A percentile compares a stretch with the other conserved stretches of the same genome.
Conservation (phyloP, 2,888 invertebrate genomes). For the Pseudococcus viburni region DNA sequence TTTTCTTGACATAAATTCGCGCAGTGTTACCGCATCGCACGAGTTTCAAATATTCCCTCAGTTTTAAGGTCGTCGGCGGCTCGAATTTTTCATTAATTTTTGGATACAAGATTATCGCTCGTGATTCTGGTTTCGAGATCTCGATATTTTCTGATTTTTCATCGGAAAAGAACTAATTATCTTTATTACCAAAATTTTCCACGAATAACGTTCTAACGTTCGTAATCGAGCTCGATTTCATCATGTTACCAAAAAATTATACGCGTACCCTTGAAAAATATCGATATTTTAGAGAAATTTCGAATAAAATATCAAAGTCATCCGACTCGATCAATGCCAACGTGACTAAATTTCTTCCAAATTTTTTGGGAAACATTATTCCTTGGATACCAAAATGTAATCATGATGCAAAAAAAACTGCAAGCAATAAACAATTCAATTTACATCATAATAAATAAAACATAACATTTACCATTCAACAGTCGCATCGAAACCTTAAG, state of each 20-base stretch:
- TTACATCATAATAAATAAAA: not conserved
- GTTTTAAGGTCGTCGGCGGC: conserved; percentile 6
- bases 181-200: not conserved
- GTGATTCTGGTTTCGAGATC: not conserved
- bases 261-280: not conserved
- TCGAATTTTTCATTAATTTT: not conserved
- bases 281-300: not conserved
- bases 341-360: not conserved
- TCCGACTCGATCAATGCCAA: not conserved
- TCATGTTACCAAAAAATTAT: too few relatives aligned
- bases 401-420: conserved; percentile 4
- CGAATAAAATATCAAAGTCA: not conserved
- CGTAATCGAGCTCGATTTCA: not conserved
- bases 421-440: conserved; percentile 15
- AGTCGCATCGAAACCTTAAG: not conserved
- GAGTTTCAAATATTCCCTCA: conserved; percentile 17
- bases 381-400: not conserved
- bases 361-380: not conserved
- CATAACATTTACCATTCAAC: not conserved
- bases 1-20: conserved; percentile 44
- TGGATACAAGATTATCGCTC: not conserved
- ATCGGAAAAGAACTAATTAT: not conserved
- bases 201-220: not conserved
- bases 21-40: conserved; percentile 44
- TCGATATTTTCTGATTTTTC: not conserved